Base-by-base conservation (phyloP, 1,140 invertebrate genomes). In the Neotoxoptera formosana region DNA sequence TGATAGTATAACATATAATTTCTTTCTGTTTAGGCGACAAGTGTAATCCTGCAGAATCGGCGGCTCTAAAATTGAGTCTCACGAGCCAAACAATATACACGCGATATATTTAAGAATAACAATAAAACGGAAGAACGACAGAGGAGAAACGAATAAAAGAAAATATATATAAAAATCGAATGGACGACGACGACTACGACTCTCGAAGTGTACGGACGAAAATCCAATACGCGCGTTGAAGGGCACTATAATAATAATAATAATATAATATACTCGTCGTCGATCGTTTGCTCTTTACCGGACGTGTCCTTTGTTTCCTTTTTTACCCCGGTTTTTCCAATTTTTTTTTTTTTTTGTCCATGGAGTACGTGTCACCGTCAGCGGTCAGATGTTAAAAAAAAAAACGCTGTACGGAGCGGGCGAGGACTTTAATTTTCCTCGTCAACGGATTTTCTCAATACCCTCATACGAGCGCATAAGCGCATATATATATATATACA, bases 341-440 rank as follows among this genome's bases (percentile, higher is more conserved):
- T 48, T 56, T n/a, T 90, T 90, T 90, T 90, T 89, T 56, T 90
- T 41, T 67, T 90, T 45, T 23, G 56, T 90, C 53, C 89, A 17
- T 93, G 47, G 81, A 93, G 91, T 93, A 93, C 91, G 81, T 93
- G 91, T 93, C 91, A 93, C 81, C 47, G 47, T 93, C 91, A 93
- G 91, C 91, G 91, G 91, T 93, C 91, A 93, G 25, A 92, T 41
- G 90, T 83, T 91, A 21, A 53, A 23, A 53, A 91, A 91, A 91
- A 91, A 91, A 76, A 76, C 90, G 60, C 53, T 81, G 41, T 41
- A 84, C 76, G 76, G 45, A 47, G 25, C 48, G 36, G 81, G 81
- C n/a, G 81, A 67, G 90, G 90, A 93, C 91, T 93, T 93, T 93
- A 93, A 93, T 93, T 93, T 93, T 93, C 91, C 91, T 93, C 91